phyloP scores from a whole-genome alignment of 2,888 invertebrate genomes.

The Corythucha ciliata region DNA sequence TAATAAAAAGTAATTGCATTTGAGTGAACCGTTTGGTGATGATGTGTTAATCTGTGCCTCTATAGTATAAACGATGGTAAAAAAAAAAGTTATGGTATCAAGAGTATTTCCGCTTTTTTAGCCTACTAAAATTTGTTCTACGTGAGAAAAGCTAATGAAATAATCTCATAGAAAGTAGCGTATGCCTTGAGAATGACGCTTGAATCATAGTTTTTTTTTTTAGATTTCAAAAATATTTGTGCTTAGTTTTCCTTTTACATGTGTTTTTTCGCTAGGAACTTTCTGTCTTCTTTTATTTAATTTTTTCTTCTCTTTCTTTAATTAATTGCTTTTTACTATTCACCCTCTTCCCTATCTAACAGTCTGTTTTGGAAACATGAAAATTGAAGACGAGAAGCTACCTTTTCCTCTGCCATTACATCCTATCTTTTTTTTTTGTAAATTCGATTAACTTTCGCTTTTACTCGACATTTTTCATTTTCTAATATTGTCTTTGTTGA shows the following conservation, averaged over 20 bases:
- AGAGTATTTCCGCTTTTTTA: slow-evolving; percentile 23
- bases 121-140: no score
- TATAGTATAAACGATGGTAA: no score
- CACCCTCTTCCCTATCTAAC: slow-evolving; percentile 12
- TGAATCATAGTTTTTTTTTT: slow-evolving; percentile 23
- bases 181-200: slow-evolving; percentile 31
- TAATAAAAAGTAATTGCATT: no score
- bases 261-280: slow-evolving; percentile 25
- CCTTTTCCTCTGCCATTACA: no score
- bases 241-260: slow-evolving; percentile 25
- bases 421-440: slow-evolving; percentile 14
- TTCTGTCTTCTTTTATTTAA: slow-evolving; percentile 26
- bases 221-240: slow-evolving; percentile 26
- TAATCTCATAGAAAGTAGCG: slow-evolving; percentile 28
- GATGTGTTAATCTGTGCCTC: no score
- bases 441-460: slow-evolving; percentile 10
- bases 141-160: no score
- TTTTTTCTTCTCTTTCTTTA: slow-evolving; percentile 23
- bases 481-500: slow-evolving; percentile 32
- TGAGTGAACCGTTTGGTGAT: no score
- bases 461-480: slow-evolving; percentile 22
- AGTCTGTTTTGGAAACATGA: no score
- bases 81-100: no score
- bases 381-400: no score
- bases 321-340: slow-evolving; percentile 23